phyloP scores from a whole-genome alignment of 2,888 invertebrate species.

The Lissocephala sabroskyi region DNA sequence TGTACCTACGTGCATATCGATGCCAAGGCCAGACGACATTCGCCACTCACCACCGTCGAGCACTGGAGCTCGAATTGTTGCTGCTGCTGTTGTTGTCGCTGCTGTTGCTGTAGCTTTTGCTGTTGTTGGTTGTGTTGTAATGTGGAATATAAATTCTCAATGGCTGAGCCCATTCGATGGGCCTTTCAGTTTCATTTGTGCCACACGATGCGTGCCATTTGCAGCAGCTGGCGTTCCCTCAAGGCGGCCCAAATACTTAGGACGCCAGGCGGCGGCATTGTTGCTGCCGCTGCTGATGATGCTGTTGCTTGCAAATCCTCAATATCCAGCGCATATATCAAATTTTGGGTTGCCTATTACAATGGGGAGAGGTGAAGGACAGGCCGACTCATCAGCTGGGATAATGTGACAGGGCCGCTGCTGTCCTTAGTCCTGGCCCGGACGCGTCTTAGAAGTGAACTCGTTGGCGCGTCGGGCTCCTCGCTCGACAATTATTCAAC shows the following conservation, averaged over 20 bases:
- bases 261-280: neutral
- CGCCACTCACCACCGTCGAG: no score
- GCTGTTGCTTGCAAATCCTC: constrained; percentile 48
- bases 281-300: constrained; percentile 8
- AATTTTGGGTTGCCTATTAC: constrained; percentile 58
- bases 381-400: constrained; percentile 8
- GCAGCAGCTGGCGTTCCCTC: constrained; percentile 43
- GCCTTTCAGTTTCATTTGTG: constrained; percentile 59
- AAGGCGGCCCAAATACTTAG: neutral
- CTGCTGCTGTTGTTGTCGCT: no score
- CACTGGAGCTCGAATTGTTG: no score
- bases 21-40: no score
- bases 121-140: no score
- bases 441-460: no score
- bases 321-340: constrained; percentile 38
- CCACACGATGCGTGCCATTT: constrained; percentile 29
- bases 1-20: no score
- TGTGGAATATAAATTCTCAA: constrained; percentile 60
- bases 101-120: constrained; percentile 1
- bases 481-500: constrained; percentile 60
- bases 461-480: no score
- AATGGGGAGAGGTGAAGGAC: constrained; percentile 39
- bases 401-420: neutral
- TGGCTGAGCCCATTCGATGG: constrained; percentile 53
- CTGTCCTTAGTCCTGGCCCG: neutral